Evolutionary conservation across 2,888 invertebrate species (phyloP), one percentile per base, ranked within the genome.

Genomic region (Apodemia zela): DNA sequence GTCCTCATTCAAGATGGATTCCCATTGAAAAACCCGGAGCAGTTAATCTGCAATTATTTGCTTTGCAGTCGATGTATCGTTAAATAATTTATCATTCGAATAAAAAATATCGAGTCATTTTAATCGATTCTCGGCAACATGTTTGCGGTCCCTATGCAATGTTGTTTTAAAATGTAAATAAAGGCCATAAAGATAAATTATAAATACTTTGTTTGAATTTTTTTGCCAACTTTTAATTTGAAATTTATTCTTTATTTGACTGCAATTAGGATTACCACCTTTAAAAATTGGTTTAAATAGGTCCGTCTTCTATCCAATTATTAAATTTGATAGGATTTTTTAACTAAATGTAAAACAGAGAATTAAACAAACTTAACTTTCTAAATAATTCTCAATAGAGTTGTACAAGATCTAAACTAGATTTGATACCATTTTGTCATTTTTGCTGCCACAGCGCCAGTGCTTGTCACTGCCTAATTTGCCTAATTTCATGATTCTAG

Each of bases 1-100:
- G 51, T 18, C 11, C 51, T 51, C 51, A 51, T 51, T 51, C 18
- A 18, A 51, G 51, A 38, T 38, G 38, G 11, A 51, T 51, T 51
- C 51, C 51, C 51, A 51, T 21, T 21, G 51, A 58, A 62, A 62
- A 79, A 77, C 78, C 78, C 77, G 77, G 74, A 64, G 73, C 59
- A 15, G 59, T 49, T 61, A 47, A 29, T 60, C 59, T 21, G 42
- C 42, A 60, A 60, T 60, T 42, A 60, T 60, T 60, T 35, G 57
- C 57, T 62, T 60, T 38, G 18, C 42, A 25, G 21, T 10, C 51
- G 51, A 51, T 62, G 18, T 33, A 62, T 62, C 54, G 62, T 54
- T 62, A 33, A 62, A 62, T 62, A 62, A 54, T 61, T 62, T 42
- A 45, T 60, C 54, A 54, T 61, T 61, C 61, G 61, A 35, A 65